Evolutionary conservation across 2,888 invertebrate species (phyloP).

Genomic region (Trichogramma evanescens): DNA sequence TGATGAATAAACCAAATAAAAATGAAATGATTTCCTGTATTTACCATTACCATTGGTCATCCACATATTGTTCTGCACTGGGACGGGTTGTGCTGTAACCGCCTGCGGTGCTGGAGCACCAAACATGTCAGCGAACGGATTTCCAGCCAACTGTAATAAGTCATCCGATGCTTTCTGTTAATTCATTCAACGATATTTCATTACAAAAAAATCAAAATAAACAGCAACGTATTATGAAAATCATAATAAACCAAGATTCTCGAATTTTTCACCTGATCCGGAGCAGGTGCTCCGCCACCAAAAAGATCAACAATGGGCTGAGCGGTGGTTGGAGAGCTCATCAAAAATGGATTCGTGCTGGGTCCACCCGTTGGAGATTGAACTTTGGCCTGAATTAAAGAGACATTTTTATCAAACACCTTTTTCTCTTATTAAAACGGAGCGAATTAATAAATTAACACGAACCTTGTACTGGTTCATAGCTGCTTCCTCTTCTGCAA

Average conservation of each 20-base stretch:
- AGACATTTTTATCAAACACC: background rate
- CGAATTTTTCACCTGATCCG: slow-evolving; percentile 34
- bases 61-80: slow-evolving; percentile 50
- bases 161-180: slow-evolving; percentile 75
- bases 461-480: slow-evolving; percentile 90
- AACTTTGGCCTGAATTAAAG: slow-evolving; percentile 59
- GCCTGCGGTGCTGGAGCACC: slow-evolving; percentile 45
- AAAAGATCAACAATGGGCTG: slow-evolving; percentile 75
- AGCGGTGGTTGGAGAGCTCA: slow-evolving; percentile 55
- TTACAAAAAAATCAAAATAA: no score
- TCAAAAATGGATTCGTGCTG: slow-evolving; percentile 80
- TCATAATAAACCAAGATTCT: background rate
- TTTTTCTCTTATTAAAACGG: background rate
- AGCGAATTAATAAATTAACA: background rate
- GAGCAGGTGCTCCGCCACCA: slow-evolving; percentile 55
- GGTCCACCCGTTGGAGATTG: slow-evolving; percentile 67
- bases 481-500: slow-evolving; percentile 94
- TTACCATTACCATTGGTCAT: slow-evolving; percentile 54
- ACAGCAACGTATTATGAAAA: no score
- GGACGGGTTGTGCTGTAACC: slow-evolving; percentile 33
- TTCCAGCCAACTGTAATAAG: slow-evolving; percentile 72
- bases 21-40: slow-evolving; percentile 21
- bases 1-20: slow-evolving; percentile 16
- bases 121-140: slow-evolving; percentile 87
- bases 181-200: slow-evolving; percentile 3